phyloP scores from a whole-genome alignment of 2,888 invertebrate species.

The Carcina quercana region DNA sequence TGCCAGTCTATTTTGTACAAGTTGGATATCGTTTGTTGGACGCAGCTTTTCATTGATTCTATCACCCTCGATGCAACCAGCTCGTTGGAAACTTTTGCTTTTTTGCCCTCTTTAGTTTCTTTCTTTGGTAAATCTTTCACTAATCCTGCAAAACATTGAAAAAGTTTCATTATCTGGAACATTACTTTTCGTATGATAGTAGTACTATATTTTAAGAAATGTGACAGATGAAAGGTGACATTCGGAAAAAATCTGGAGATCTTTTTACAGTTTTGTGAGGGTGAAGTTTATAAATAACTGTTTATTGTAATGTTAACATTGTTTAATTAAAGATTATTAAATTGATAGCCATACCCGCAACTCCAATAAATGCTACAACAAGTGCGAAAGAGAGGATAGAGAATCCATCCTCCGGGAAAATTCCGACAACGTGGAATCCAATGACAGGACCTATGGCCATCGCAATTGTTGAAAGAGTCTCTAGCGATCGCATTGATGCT shows the following conservation, averaged over 20 bases:
- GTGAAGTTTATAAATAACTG: too few species aligned
- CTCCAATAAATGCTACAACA: constrained; percentile 22
- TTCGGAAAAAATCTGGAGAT: too few species aligned
- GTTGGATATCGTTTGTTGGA: constrained; percentile 45
- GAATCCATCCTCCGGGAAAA: constrained; percentile 60
- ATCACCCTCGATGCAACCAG: constrained; percentile 22
- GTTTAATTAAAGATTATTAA: constrained; percentile 7
- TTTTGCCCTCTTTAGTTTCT: constrained; percentile 16
- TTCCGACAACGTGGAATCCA: constrained; percentile 74
- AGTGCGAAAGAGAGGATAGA: constrained; percentile 41
- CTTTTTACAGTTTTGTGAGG: too few species aligned
- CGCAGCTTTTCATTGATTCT: constrained; percentile 22
- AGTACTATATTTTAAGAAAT: too few species aligned
- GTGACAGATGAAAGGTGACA: too few species aligned
- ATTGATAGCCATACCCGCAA: too few species aligned
- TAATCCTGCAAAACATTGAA: constrained; percentile 30
- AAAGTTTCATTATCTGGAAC: too few species aligned
- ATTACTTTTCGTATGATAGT: too few species aligned
- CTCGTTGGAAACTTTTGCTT: constrained; percentile 7
- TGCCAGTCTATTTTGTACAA: constrained; percentile 64
- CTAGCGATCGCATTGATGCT: constrained; percentile 69
- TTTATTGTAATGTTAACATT: background rate
- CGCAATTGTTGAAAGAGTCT: constrained; percentile 74
- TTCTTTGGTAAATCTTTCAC: constrained; percentile 24
- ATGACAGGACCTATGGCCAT: constrained; percentile 77